Evolutionary conservation across 2,113 vertebrate species (phyloP).

Genomic region (Pundamilia nyererei): DNA sequence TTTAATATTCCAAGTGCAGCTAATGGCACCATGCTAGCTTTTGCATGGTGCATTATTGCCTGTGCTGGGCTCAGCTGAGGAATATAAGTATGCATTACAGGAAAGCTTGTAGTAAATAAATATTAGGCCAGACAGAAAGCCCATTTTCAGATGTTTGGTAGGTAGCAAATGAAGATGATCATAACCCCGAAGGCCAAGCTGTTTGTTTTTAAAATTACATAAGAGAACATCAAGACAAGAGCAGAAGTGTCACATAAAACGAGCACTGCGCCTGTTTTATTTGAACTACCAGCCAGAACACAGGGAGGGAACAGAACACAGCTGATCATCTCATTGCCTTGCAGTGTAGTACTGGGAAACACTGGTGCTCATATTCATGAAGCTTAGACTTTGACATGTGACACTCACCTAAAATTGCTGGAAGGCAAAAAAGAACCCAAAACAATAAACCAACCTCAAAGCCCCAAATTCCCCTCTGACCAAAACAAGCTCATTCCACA

Average conservation of each 20-base stretch:
- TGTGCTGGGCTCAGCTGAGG: not conserved
- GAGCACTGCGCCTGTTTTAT: not conserved
- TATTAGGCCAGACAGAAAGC: not conserved
- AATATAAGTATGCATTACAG: not conserved
- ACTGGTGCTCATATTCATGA: not conserved
- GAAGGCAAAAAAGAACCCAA: not conserved
- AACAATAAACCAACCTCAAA: not conserved
- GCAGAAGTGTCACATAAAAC: not conserved
- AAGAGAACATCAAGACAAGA: not conserved
- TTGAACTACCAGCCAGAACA: not conserved
- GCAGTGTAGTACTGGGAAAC: not conserved
- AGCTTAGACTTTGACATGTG: not conserved
- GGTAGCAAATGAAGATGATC: not conserved
- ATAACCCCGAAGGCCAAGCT: not conserved
- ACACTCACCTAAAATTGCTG: not conserved
- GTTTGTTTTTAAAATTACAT: not conserved
- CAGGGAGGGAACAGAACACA: not conserved
- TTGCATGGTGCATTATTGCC: not conserved
- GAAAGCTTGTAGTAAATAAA: not conserved
- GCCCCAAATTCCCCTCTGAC: not conserved
- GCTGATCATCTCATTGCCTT: not conserved
- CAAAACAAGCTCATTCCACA: not conserved
- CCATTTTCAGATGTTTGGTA: not conserved
- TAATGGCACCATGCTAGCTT: conserved; percentile 4
- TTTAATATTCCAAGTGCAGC: conserved; percentile 38